Conservation (phyloP, 2,888 invertebrate genomes). For the Torymus auratus region DNA sequence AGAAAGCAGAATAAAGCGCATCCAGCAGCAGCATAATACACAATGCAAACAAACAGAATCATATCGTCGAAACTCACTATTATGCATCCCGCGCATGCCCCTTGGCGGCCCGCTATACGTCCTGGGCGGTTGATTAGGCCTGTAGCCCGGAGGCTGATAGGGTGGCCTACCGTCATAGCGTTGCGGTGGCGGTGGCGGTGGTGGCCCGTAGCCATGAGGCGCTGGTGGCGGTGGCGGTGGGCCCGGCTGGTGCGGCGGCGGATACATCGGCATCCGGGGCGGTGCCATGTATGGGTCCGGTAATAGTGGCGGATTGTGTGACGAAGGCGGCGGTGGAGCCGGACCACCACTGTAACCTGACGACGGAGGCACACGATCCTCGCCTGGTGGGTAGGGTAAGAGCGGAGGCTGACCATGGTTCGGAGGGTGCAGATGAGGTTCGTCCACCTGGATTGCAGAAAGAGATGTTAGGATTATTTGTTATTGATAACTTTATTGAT, state of each 20-base stretch:
- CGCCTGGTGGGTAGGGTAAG: slow-evolving; percentile 73
- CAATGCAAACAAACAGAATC: neutral
- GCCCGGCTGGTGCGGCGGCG: slow-evolving; percentile 70
- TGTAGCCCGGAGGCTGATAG: slow-evolving; percentile 69
- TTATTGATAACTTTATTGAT: no score
- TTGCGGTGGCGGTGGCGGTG: slow-evolving; percentile 61
- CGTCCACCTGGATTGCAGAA: slow-evolving; percentile 69
- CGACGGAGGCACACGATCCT: slow-evolving; percentile 70
- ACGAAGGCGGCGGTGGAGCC: slow-evolving; percentile 63
- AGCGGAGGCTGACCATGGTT: slow-evolving; percentile 69
- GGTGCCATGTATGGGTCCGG: slow-evolving; percentile 73
- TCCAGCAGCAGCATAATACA: no score
- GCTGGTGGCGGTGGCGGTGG: slow-evolving; percentile 69
- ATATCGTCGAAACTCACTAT: slow-evolving; percentile 64
- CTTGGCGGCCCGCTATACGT: slow-evolving; percentile 74
- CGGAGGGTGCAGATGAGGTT: slow-evolving; percentile 72
- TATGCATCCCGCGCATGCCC: slow-evolving; percentile 74
- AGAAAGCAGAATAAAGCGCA: neutral
- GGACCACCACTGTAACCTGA: slow-evolving; percentile 67
- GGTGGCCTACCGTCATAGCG: slow-evolving; percentile 62
- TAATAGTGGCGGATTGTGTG: slow-evolving; percentile 70
- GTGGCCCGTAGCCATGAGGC: slow-evolving; percentile 67
- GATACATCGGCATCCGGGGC: slow-evolving; percentile 72
- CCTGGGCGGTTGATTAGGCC: slow-evolving; percentile 71
- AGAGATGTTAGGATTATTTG: neutral